phyloP scores from a whole-genome alignment of 35 echinoderm and acorn worm genomes.

The Patiria miniata region DNA sequence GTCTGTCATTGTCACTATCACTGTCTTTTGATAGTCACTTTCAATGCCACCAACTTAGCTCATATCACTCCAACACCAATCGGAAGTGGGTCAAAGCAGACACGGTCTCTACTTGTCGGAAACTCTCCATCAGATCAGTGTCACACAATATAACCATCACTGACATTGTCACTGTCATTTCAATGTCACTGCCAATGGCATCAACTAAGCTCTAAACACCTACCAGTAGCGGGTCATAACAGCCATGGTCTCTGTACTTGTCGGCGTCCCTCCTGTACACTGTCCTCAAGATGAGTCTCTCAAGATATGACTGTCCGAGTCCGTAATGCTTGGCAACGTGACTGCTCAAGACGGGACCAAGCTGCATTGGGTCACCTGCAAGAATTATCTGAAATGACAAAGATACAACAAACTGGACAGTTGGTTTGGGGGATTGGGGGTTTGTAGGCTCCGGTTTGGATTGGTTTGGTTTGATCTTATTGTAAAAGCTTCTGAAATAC shows the following conservation, averaged over 20 bases:
- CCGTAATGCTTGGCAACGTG: conserved; percentile 45
- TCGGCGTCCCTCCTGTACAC: conserved; percentile 70
- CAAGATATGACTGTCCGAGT: conserved; percentile 71
- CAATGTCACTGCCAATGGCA: too few species aligned
- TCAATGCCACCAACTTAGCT: too few species aligned
- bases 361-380: conserved; percentile 89
- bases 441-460: neutral
- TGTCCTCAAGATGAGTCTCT: conserved; percentile 74
- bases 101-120: conserved; percentile 76
- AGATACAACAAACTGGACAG: neutral
- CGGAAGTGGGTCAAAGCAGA: conserved; percentile 82
- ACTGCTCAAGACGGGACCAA: conserved; percentile 82
- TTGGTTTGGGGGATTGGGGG: neutral
- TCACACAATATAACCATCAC: too few species aligned
- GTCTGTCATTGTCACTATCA: too few species aligned
- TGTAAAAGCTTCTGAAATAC: too few species aligned
- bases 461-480: neutral
- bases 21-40: too few species aligned
- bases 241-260: conserved; percentile 83
- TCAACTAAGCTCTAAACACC: conserved; percentile 7
- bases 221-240: conserved; percentile 91
- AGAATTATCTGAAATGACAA: conserved; percentile 65
- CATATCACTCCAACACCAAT: too few species aligned
- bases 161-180: too few species aligned
- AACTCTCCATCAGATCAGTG: too few species aligned